Base-by-base conservation (phyloP, 1,140 invertebrate genomes). In the Paraescarpia echinospica region DNA sequence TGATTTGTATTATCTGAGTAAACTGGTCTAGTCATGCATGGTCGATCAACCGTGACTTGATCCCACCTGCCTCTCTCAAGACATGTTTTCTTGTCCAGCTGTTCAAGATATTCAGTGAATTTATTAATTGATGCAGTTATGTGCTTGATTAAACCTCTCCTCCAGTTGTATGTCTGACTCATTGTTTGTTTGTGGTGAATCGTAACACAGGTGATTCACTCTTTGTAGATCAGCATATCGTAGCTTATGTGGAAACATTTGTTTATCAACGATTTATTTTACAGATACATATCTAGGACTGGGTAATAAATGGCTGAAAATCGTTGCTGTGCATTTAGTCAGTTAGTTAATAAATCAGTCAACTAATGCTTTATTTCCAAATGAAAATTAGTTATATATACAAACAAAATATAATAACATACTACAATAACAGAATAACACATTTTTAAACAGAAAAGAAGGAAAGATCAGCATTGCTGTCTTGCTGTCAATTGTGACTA, bases 1-100 rank as follows among this genome's bases (percentile, higher is more conserved):
- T 88, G 48, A 35, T 35, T 89, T 89, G n/a, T 33, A 34, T 93
- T 93, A 35, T 93, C 91, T 77, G 89, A 94, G 93, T 92, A 89
- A 89, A 91, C 93, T 89, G 92, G 91, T 92, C 93, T 93, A 89
- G 48, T 91, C 48, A 33, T 35, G 31, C 90, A 34, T 14, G n/a
- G 35, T 91, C 6, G 31, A 33, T 91, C n/a, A 91, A 41, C 34
- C 34, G n/a, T 34, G 35, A 35, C 35, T 18, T 91, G n/a, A 0
- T 91, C 34, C 12, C 35, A 77, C 89, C 89, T 77, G 33, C 34
- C 59, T 33, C 1, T 77, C 33, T 88, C 33, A 34, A 18, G 31
- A 92, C 77, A 35, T 35, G 1, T 34, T 33, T 34, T n/a, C n/a
- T n/a, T n/a, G n/a, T 34, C 34, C 89, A 4, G 59, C 33, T 89